Conservation (phyloP, 2,888 invertebrate species). For the Pachliopta kotzebuea region DNA sequence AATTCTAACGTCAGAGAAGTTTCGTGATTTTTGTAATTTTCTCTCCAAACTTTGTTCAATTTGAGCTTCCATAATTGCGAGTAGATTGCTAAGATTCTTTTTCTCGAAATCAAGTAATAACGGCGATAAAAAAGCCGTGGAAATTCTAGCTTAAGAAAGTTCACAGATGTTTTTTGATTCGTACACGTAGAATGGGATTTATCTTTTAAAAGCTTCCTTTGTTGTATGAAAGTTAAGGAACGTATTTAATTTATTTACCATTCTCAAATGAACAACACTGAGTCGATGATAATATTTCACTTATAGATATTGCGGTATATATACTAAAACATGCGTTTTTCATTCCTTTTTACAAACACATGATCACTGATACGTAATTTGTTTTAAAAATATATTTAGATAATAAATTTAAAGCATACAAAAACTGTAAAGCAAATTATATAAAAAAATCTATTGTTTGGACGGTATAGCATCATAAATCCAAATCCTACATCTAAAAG, state of each 20-base stretch:
- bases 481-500: constrained; percentile 17
- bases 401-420: no score
- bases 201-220: constrained; percentile 15
- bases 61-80: constrained; percentile 22
- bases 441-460: constrained; percentile 10
- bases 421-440: background rate
- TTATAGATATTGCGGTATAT: no score
- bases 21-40: constrained; percentile 19
- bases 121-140: constrained; percentile 13
- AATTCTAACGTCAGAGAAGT: constrained; percentile 18
- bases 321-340: no score
- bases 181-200: constrained; percentile 8
- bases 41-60: constrained; percentile 13
- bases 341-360: no score
- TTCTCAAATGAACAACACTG: no score
- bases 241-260: no score
- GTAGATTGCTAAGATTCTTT: constrained; percentile 21
- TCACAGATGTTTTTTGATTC: constrained; percentile 22
- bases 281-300: no score
- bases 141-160: constrained; percentile 3
- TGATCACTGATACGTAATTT: no score
- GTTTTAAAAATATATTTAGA: no score
- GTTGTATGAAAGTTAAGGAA: constrained; percentile 1
- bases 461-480: constrained; percentile 18
- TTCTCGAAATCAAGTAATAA: constrained; percentile 12